Evolutionary conservation across 2,113 vertebrate genomes (phyloP).

Genomic region (Grammomys dolichurus): DNA sequence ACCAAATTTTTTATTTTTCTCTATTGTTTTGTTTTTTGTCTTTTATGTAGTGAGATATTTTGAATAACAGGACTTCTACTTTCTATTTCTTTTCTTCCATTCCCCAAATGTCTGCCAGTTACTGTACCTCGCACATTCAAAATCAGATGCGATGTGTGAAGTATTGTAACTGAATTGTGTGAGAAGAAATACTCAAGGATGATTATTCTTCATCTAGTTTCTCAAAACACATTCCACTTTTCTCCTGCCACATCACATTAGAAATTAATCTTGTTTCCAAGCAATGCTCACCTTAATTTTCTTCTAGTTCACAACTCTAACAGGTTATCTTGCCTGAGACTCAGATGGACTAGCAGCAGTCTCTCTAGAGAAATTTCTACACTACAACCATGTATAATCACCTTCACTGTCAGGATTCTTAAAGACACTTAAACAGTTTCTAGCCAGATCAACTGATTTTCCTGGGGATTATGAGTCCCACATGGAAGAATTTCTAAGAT

Average conservation of each 20-base stretch:
- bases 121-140: constrained; percentile 56
- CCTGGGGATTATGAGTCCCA: background rate
- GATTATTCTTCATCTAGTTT: constrained; percentile 65
- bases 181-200: constrained; percentile 45
- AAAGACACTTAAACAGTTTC: constrained; percentile 42
- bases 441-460: constrained; percentile 42
- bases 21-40: background rate
- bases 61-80: background rate
- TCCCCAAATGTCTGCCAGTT: constrained; percentile 24
- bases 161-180: constrained; percentile 56
- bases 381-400: background rate
- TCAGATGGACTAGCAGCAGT: background rate
- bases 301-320: constrained; percentile 60
- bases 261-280: constrained; percentile 66
- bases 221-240: constrained; percentile 63
- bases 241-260: constrained; percentile 67
- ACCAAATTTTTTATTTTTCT: background rate
- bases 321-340: constrained; percentile 46
- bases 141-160: constrained; percentile 68
- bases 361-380: constrained; percentile 12
- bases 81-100: constrained; percentile 27
- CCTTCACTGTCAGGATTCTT: constrained; percentile 32
- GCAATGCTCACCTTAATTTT: constrained; percentile 62
- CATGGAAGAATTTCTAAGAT: constrained; percentile 56
- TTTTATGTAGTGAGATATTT: background rate